Evolutionary conservation across 2,888 invertebrate genomes (phyloP).

Genomic region (Ypsolopha scabrella): DNA sequence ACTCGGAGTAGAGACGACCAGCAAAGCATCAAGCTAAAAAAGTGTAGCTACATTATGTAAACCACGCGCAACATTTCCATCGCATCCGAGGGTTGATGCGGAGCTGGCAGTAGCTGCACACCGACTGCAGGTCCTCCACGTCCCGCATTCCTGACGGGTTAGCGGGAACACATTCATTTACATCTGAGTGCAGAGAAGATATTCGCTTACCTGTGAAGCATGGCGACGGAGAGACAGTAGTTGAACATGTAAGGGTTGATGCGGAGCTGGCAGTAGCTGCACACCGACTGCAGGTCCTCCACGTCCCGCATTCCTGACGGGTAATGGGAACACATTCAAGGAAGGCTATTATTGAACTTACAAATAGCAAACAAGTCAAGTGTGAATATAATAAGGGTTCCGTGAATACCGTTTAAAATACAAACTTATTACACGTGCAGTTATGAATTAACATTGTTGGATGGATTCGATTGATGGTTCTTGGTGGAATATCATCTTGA

Average conservation of each 20-base stretch:
- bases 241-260: slow-evolving; percentile 83
- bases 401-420: too few relatives aligned
- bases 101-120: slow-evolving; percentile 76
- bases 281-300: slow-evolving; percentile 77
- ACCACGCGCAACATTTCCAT: too few relatives aligned
- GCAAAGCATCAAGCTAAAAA: too few relatives aligned
- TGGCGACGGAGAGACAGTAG: slow-evolving; percentile 79
- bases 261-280: slow-evolving; percentile 76
- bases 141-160: slow-evolving; percentile 79
- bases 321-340: neutral
- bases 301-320: slow-evolving; percentile 77
- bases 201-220: slow-evolving; percentile 70
- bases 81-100: slow-evolving; percentile 79
- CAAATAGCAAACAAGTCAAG: too few relatives aligned
- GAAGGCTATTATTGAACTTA: too few relatives aligned
- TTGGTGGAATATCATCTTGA: too few relatives aligned
- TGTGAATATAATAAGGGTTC: too few relatives aligned
- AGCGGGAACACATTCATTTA: neutral
- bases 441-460: too few relatives aligned
- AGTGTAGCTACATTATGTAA: too few relatives aligned
- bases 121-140: slow-evolving; percentile 76
- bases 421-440: too few relatives aligned
- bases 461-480: too few relatives aligned
- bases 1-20: too few relatives aligned
- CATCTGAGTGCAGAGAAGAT: neutral